A percentile compares a stretch with the other conserved stretches of the same genome.
Conservation (phyloP, 2,888 invertebrate species). For the Eupithecia abbreviata region DNA sequence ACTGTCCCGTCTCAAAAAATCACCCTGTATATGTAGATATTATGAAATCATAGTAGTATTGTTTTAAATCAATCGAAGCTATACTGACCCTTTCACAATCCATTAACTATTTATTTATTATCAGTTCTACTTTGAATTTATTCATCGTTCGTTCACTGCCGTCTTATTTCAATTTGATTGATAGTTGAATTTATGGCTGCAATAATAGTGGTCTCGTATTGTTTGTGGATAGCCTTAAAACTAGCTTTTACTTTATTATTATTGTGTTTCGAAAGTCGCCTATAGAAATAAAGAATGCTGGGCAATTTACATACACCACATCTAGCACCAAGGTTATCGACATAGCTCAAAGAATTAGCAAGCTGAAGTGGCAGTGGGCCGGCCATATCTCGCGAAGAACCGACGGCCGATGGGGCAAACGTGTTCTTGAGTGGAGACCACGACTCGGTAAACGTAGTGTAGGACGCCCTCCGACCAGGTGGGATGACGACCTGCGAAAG, state of each 20-base stretch:
- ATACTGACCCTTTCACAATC: not conserved
- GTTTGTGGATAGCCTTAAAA: constrained; percentile 35
- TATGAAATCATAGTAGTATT: not conserved
- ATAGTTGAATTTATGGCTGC: constrained; percentile 36
- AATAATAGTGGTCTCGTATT: constrained; percentile 37
- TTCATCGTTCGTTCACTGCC: not conserved
- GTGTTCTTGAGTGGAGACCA: too few relatives aligned
- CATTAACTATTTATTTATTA: constrained; percentile 4
- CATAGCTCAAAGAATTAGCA: too few relatives aligned
- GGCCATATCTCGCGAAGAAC: too few relatives aligned
- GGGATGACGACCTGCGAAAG: too few relatives aligned
- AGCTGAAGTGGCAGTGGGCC: too few relatives aligned
- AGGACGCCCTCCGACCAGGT: too few relatives aligned
- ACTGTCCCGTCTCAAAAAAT: too few relatives aligned
- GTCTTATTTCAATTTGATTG: constrained; percentile 35
- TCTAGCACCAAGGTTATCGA: too few relatives aligned
- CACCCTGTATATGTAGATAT: not conserved
- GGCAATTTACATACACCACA: too few relatives aligned
- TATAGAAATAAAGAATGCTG: too few relatives aligned
- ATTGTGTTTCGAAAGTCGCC: not conserved
- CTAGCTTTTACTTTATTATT: not conserved
- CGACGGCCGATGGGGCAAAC: too few relatives aligned
- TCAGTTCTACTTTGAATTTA: constrained; percentile 1
- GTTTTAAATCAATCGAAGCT: not conserved
- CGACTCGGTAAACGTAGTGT: too few relatives aligned